phyloP scores from a whole-genome alignment of 2,113 vertebrate genomes.

The Phrynosoma blainvillii region DNA sequence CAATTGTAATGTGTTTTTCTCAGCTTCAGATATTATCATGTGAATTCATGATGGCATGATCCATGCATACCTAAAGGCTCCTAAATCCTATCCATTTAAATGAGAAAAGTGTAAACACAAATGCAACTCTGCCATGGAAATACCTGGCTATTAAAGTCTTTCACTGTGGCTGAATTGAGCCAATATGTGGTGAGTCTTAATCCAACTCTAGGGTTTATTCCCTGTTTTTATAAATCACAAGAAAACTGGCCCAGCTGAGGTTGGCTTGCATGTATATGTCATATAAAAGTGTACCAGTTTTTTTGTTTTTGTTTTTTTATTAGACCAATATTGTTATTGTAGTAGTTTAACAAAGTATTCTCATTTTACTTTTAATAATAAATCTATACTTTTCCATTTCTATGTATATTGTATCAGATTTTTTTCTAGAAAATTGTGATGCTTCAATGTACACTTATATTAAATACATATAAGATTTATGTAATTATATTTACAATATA shows the following conservation, averaged over 20 bases:
- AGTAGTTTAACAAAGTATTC: too few relatives aligned
- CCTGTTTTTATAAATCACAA: not conserved
- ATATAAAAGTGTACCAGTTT: not conserved
- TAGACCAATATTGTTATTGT: too few relatives aligned
- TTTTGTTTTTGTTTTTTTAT: too few relatives aligned
- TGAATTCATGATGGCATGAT: fast-evolving
- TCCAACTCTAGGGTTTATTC: not conserved
- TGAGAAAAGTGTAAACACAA: not conserved
- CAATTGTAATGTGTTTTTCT: not conserved
- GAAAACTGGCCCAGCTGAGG: not conserved
- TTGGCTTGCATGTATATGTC: too few relatives aligned
- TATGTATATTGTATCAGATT: too few relatives aligned
- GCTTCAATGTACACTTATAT: too few relatives aligned
- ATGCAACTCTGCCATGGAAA: not conserved
- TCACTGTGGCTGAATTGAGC: not conserved
- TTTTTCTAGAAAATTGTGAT: too few relatives aligned
- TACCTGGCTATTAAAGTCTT: not conserved
- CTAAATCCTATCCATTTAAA: not conserved
- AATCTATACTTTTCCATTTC: too few relatives aligned
- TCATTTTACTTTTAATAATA: too few relatives aligned
- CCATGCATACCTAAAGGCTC: slow-evolving; percentile 31
- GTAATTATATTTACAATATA: too few relatives aligned
- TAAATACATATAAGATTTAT: too few relatives aligned
- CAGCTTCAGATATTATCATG: not conserved
- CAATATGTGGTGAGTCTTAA: too few relatives aligned